phyloP scores from a whole-genome alignment of 2,113 vertebrate species.

The Dasypus novemcinctus region DNA sequence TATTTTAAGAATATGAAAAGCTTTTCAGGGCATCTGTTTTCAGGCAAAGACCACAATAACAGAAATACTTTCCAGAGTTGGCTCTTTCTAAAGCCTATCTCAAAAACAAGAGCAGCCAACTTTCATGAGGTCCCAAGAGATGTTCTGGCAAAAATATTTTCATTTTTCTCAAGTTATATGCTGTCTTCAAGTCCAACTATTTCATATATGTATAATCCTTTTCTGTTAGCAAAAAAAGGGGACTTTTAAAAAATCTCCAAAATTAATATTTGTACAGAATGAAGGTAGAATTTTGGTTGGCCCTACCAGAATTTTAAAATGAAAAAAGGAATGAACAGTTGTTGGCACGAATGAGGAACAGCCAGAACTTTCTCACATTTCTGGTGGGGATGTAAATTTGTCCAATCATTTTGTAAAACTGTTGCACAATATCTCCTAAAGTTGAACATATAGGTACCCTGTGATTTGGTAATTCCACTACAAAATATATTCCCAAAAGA shows the following conservation, averaged over 20 bases:
- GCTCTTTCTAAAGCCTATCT: background rate
- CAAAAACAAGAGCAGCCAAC: constrained; percentile 17
- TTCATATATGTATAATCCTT: background rate
- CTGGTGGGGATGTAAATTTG: background rate
- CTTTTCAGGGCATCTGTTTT: constrained; percentile 49
- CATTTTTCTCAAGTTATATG: constrained; percentile 10
- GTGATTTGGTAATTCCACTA: background rate
- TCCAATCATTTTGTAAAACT: background rate
- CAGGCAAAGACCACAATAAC: constrained; percentile 27
- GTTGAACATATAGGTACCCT: background rate
- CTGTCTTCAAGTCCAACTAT: constrained; percentile 51
- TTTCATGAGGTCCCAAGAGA: constrained; percentile 20
- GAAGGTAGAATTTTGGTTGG: constrained; percentile 43
- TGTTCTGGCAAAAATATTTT: constrained; percentile 38
- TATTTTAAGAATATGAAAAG: background rate
- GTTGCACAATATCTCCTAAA: background rate
- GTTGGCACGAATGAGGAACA: background rate
- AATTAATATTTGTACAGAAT: background rate
- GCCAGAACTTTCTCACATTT: background rate
- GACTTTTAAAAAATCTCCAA: constrained; percentile 18
- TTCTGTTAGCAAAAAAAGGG: constrained; percentile 36
- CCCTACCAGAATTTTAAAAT: background rate
- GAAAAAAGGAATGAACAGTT: background rate
- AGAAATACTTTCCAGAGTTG: constrained; percentile 39
- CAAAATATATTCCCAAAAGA: background rate